Percentiles rank a stretch among this genome's conserved stretches.
These are phyloP conservation scores for Notoglanidium macrostoma DNA, from an alignment of 2,797 vertebrate genomes.

Conservation along the genomic window DNA sequence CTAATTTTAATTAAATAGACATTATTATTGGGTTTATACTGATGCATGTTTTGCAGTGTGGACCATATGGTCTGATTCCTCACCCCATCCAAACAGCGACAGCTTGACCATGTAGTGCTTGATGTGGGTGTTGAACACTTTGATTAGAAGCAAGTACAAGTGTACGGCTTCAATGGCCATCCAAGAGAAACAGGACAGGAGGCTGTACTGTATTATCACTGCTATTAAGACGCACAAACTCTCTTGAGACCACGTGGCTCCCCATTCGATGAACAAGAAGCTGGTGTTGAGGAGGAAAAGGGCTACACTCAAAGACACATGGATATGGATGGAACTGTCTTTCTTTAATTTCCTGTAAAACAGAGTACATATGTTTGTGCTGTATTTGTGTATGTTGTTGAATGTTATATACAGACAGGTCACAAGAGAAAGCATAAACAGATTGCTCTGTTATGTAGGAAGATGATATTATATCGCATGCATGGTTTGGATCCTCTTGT, in stretches of 20 bases:
- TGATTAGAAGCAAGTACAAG: conserved; percentile 80
- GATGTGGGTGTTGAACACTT: conserved; percentile 82
- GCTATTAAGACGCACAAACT: conserved; percentile 70
- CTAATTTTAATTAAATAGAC: not conserved
- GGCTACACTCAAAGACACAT: conserved; percentile 72
- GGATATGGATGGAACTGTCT: conserved; percentile 68
- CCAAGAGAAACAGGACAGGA: conserved; percentile 86
- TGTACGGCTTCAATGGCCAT: conserved; percentile 82
- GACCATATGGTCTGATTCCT: conserved; percentile 51
- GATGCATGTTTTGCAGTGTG: not conserved
- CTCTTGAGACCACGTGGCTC: rapidly evolving
- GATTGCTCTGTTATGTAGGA: not conserved
- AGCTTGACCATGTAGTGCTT: conserved; percentile 79
- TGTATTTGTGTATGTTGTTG: not conserved
- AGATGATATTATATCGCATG: not conserved
- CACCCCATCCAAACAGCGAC: conserved; percentile 83
- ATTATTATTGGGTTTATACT: not conserved
- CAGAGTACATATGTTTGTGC: not conserved
- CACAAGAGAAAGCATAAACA: not conserved
- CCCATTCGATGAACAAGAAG: conserved; percentile 73
- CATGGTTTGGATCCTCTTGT: not conserved
- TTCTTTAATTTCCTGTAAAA: conserved; percentile 61
- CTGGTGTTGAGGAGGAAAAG: conserved; percentile 76
- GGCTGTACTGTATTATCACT: conserved; percentile 75
- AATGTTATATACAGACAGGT: not conserved